phyloP scores from a whole-genome alignment of 2,797 vertebrate genomes.

The Hyperoplus lanceolatus region DNA sequence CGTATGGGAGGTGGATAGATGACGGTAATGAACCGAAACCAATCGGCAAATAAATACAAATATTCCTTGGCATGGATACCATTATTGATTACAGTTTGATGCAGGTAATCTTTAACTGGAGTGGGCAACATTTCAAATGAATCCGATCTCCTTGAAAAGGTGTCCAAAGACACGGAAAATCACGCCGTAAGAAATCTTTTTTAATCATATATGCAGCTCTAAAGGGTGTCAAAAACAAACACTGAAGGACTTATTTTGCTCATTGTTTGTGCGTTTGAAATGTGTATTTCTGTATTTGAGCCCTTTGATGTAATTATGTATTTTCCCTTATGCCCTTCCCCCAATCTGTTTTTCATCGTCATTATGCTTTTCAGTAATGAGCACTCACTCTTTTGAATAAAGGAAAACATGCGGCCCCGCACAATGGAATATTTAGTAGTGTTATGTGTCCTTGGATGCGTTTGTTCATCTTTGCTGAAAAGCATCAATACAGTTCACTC shows the following conservation, averaged over 20 bases:
- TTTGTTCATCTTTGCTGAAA: slow-evolving; percentile 54
- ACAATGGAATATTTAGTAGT: slow-evolving; percentile 76
- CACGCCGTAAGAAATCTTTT: slow-evolving; percentile 6
- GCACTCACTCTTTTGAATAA: slow-evolving; percentile 71
- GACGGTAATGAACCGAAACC: neutral
- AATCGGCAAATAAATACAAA: slow-evolving; percentile 12
- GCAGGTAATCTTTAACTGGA: slow-evolving; percentile 2
- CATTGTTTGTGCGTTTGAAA: slow-evolving; percentile 16
- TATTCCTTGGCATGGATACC: neutral
- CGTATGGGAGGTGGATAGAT: neutral
- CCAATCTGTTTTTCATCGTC: slow-evolving; percentile 73
- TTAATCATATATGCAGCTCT: slow-evolving; percentile 47
- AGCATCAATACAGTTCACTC: slow-evolving; percentile 32
- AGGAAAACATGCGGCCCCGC: slow-evolving; percentile 67
- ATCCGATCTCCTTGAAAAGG: slow-evolving; percentile 5
- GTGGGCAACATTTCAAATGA: slow-evolving; percentile 27
- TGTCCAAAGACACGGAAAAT: slow-evolving; percentile 28
- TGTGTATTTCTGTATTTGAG: slow-evolving; percentile 54
- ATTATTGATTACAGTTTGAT: slow-evolving; percentile 12
- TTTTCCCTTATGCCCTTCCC: slow-evolving; percentile 67
- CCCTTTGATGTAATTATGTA: slow-evolving; percentile 76
- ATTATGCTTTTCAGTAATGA: slow-evolving; percentile 80
- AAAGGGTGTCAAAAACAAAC: slow-evolving; percentile 44
- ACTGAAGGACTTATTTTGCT: slow-evolving; percentile 47
- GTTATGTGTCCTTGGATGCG: slow-evolving; percentile 69